Conservation (phyloP, 1,140 invertebrate species). For the Drosophila jambulina region DNA sequence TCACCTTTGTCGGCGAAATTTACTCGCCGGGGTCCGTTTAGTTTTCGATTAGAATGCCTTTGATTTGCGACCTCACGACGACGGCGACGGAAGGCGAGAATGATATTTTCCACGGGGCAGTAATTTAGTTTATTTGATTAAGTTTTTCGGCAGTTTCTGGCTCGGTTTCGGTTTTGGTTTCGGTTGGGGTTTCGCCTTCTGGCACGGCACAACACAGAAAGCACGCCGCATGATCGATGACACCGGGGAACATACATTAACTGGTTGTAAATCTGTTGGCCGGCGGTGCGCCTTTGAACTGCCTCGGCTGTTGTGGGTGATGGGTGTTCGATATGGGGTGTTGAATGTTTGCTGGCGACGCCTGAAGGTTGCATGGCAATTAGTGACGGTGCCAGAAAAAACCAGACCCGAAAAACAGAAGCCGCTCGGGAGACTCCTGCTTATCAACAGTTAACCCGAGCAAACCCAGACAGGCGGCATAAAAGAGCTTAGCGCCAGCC, state of each 20-base stretch:
- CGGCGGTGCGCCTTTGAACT: conserved; percentile 66
- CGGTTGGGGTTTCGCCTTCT: conserved; percentile 24
- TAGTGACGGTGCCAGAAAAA: conserved; percentile 59
- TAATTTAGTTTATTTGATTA: conserved; percentile 81
- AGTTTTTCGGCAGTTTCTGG: conserved; percentile 60
- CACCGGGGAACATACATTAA: conserved; percentile 75
- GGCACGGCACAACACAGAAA: conserved; percentile 61
- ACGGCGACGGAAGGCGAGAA: conserved; percentile 39
- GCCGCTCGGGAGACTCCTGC: conserved; percentile 32
- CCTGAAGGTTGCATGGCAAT: conserved; percentile 82
- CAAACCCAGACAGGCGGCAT: conserved; percentile 30
- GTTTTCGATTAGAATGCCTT: conserved; percentile 82
- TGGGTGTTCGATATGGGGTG: conserved; percentile 17
- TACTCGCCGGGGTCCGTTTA: conserved; percentile 74
- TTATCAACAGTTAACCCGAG: conserved; percentile 41
- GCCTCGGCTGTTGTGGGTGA: conserved; percentile 7
- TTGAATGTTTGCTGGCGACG: conserved; percentile 48
- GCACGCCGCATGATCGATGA: conserved; percentile 81
- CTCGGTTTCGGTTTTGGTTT: not conserved
- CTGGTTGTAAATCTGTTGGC: conserved; percentile 80
- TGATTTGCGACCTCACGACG: conserved; percentile 79
- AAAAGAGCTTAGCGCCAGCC: conserved; percentile 33
- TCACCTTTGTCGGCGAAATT: conserved; percentile 80
- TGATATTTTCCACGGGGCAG: conserved; percentile 69
- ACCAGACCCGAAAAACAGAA: conserved; percentile 15